Evolutionary conservation across 2,113 vertebrate genomes (phyloP).

Genomic region (Pedetes capensis): DNA sequence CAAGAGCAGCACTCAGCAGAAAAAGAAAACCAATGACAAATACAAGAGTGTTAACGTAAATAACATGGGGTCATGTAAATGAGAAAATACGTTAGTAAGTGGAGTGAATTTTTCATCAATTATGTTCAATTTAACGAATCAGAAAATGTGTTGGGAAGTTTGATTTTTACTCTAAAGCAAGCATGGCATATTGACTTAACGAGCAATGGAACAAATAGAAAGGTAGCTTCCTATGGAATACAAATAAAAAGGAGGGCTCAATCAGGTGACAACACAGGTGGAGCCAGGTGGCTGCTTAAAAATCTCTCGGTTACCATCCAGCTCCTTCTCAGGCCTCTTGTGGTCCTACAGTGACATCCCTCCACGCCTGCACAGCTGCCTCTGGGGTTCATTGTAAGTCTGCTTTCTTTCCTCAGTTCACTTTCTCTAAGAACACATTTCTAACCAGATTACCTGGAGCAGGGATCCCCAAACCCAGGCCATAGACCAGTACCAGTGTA

Average conservation of each 20-base stretch:
- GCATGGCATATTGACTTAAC: not conserved
- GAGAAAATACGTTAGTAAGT: not conserved
- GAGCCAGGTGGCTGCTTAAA: not conserved
- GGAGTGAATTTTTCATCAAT: not conserved
- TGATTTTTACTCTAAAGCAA: not conserved
- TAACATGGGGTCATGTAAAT: slow-evolving; percentile 44
- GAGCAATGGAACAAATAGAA: not conserved
- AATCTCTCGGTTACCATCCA: not conserved
- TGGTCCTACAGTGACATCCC: not conserved
- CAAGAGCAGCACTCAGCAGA: slow-evolving; percentile 58
- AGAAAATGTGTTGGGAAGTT: not conserved
- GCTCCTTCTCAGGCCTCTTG: not conserved
- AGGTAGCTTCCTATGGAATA: not conserved
- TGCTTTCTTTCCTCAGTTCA: not conserved
- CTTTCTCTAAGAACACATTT: not conserved
- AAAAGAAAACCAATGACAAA: slow-evolving; percentile 51
- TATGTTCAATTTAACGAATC: not conserved
- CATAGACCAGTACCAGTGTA: no score
- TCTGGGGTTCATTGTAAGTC: not conserved
- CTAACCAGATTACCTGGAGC: not conserved
- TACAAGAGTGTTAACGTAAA: slow-evolving; percentile 61
- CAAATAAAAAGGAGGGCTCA: not conserved
- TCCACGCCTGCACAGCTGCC: not conserved
- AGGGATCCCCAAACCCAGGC: no score
- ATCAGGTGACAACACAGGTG: not conserved